These are phyloP conservation scores for Coelopa pilipes DNA, from an alignment of 2,888 invertebrate species.

Conservation along the genomic window DNA sequence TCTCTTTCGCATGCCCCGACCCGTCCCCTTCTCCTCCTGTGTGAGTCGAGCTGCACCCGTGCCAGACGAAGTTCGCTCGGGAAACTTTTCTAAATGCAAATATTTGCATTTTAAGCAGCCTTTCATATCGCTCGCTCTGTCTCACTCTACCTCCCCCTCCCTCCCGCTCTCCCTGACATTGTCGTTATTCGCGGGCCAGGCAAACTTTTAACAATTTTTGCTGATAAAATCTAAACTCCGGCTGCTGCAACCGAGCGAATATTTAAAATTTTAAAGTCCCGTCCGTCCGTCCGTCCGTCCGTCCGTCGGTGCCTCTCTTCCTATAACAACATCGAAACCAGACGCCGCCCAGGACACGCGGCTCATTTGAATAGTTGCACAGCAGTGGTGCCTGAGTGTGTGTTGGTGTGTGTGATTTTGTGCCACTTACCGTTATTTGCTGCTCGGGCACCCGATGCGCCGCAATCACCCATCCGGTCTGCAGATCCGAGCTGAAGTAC, in stretches of 20 bases:
- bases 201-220: conserved; percentile 22
- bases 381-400: conserved; percentile 36
- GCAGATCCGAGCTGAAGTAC: conserved; percentile 80
- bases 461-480: conserved; percentile 81
- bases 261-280: conserved; percentile 18
- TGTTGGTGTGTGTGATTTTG: conserved; percentile 16
- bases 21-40: not conserved
- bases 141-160: too few species aligned
- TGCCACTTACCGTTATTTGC: conserved; percentile 72
- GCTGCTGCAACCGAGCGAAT: not conserved
- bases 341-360: not conserved
- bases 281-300: too few species aligned
- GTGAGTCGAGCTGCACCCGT: not conserved
- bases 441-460: conserved; percentile 76
- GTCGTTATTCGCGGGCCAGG: not conserved
- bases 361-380: conserved; percentile 46
- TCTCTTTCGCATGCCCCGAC: not conserved
- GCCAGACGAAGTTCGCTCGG: conserved; percentile 25
- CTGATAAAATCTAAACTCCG: conserved; percentile 26
- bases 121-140: conserved; percentile 1
- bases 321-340: not conserved
- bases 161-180: too few species aligned
- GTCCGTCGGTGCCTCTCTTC: too few species aligned
- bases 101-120: conserved; percentile 26
- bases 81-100: conserved; percentile 32